These are phyloP conservation scores for Subacronicta megacephala DNA, from an alignment of 2,888 invertebrate species.

Conservation along the genomic window DNA sequence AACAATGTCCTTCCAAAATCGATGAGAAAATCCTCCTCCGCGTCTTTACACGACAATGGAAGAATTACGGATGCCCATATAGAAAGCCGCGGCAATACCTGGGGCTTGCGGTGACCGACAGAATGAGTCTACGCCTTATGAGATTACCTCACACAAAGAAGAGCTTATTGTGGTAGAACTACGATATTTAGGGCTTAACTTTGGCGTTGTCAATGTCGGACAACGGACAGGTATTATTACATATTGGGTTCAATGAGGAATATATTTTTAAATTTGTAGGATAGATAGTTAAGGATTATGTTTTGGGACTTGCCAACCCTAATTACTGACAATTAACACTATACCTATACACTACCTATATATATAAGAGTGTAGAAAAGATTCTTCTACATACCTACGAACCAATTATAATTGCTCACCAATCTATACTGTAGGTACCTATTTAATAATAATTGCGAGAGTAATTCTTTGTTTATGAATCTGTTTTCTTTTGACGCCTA, in stretches of 20 bases:
- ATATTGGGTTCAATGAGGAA: slow-evolving; percentile 50
- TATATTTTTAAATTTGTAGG: slow-evolving; percentile 30
- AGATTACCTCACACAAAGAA: slow-evolving; percentile 82
- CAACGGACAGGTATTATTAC: slow-evolving; percentile 38
- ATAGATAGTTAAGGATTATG: no score
- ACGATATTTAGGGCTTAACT: slow-evolving; percentile 82
- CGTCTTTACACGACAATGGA: slow-evolving; percentile 60
- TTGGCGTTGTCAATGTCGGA: slow-evolving; percentile 61
- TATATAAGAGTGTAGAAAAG: no score
- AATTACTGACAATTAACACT: no score
- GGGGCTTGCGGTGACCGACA: slow-evolving; percentile 68
- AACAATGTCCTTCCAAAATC: slow-evolving; percentile 28
- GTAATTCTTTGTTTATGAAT: no score
- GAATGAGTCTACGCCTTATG: slow-evolving; percentile 71
- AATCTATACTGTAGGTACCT: no score
- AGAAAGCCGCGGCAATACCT: slow-evolving; percentile 74
- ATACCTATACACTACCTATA: no score
- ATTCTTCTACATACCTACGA: no score
- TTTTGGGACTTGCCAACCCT: no score
- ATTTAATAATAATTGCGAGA: no score
- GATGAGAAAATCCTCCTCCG: slow-evolving; percentile 45
- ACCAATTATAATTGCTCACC: no score
- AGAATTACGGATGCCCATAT: slow-evolving; percentile 85
- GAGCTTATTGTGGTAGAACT: slow-evolving; percentile 73
- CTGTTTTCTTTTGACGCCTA: no score